phyloP scores from a whole-genome alignment of 2,888 invertebrate species.

The Anarsia innoxiella region DNA sequence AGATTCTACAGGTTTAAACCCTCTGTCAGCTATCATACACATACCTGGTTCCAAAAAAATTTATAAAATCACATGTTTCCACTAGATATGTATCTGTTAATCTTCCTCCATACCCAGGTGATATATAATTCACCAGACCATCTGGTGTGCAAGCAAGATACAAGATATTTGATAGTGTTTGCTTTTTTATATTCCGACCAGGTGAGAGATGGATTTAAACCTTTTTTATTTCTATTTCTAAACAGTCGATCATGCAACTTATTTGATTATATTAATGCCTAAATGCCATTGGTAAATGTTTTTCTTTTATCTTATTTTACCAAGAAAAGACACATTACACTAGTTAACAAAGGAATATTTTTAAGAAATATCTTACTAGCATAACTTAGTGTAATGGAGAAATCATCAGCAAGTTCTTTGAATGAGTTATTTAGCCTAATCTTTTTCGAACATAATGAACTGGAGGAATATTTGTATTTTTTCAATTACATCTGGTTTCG shows the following conservation, averaged over 20 bases:
- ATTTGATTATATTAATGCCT: slow-evolving; percentile 22
- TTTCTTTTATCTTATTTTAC: slow-evolving; percentile 12
- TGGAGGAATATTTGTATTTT: slow-evolving; percentile 9
- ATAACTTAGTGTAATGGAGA: slow-evolving; percentile 5
- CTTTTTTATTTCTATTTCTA: slow-evolving; percentile 35
- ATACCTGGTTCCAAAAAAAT: slow-evolving; percentile 15
- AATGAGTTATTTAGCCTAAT: slow-evolving; percentile 16
- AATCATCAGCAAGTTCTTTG: slow-evolving; percentile 15
- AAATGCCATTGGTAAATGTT: slow-evolving; percentile 19
- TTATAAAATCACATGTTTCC: slow-evolving; percentile 18
- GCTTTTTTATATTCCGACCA: slow-evolving; percentile 33
- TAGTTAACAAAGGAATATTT: slow-evolving; percentile 17
- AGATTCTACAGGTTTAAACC: slow-evolving; percentile 21
- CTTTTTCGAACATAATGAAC: slow-evolving; percentile 17
- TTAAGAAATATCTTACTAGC: slow-evolving; percentile 13
- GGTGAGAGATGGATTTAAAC: slow-evolving; percentile 28
- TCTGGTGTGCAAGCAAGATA: slow-evolving; percentile 23
- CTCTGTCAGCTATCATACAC: slow-evolving; percentile 19
- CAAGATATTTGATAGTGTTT: slow-evolving; percentile 23
- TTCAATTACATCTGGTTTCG: slow-evolving; percentile 8
- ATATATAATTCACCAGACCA: slow-evolving; percentile 21
- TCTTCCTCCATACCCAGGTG: slow-evolving; percentile 19
- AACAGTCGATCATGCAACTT: slow-evolving; percentile 31
- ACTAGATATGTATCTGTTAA: slow-evolving; percentile 17
- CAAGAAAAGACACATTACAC: slow-evolving; percentile 17